Base-by-base conservation (phyloP, 2,888 invertebrate genomes). In the Chouioia cunea region DNA sequence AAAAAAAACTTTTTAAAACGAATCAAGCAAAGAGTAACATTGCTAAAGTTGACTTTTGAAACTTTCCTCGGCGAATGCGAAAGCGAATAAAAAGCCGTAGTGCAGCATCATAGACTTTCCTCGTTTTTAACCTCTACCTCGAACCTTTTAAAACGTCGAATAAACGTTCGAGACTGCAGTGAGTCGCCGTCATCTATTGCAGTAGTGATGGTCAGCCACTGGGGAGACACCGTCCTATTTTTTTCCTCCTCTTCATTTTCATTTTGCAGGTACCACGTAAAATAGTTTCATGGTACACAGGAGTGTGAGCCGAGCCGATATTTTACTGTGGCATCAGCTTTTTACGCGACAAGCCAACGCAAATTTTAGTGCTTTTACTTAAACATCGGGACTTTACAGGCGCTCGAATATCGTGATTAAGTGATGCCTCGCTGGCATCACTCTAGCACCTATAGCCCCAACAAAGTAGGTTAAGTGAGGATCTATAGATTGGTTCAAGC, bases 181-280 rank as follows among this genome's bases (percentile, higher is more conserved):
- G 36, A 56, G n/a, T 36, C 16, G 56, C 44, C 8, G 20, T 23
- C 62, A 36, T 16, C 43, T 46, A 20, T 52, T 36, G 22, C 63
- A 64, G 53, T 64, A 64, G 63, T 64, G 44, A 53, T 46, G 46
- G 63, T 64, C 63, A 64, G 63, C 63, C 63, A 23, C 46, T 53
- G 23, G 63, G 53, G 54, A 53, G 53, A 53, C 63, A 44, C 46
- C 46, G 54, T 44, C 63, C 52, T 46, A 46, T 14, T 44, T 53
- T 36, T 52, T 36, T 63, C 52, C 44, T n/a, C 47, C 12, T 22
- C 23, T n/a, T 20, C 15, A 20, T 20, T 58, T 23, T 48, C 22
- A 14, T 44, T 44, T n/a, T 56, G 56, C 16, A 27, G 48, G n/a
- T 62, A 47, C 47, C 47, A 18, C 16, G 23, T 48, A 22, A 15